phyloP scores from a whole-genome alignment of 2,113 vertebrate genomes.

The Rhodinocichla rosea region DNA sequence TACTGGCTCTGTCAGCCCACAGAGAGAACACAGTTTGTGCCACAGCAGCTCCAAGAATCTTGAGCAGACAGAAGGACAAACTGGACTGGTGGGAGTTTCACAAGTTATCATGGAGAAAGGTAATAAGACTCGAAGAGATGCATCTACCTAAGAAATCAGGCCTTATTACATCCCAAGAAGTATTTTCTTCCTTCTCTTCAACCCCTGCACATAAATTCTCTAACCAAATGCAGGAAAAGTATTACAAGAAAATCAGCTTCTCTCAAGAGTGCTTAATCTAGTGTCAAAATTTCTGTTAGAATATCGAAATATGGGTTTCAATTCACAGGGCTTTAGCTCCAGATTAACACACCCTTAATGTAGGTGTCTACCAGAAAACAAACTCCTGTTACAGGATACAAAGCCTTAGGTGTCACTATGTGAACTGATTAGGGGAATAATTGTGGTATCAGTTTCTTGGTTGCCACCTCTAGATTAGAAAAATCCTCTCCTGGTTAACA shows the following conservation, averaged over 20 bases:
- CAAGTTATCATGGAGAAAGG: neutral
- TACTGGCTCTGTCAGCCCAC: neutral
- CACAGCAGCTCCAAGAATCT: neutral
- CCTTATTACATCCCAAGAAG: neutral
- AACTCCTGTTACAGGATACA: neutral
- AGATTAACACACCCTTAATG: neutral
- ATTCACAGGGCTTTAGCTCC: neutral
- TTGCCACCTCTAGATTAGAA: neutral
- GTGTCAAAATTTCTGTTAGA: neutral
- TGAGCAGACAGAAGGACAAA: neutral
- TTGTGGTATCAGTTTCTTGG: neutral
- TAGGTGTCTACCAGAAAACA: neutral
- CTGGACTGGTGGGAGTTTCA: neutral
- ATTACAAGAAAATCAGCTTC: neutral
- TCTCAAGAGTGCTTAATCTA: neutral
- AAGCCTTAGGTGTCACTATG: neutral
- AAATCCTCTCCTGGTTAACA: neutral
- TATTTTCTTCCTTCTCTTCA: neutral
- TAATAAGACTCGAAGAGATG: neutral
- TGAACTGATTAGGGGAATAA: neutral
- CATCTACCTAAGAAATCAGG: neutral
- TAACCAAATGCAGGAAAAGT: neutral
- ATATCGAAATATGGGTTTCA: neutral
- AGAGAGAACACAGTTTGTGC: neutral
- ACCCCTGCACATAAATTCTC: neutral